Evolutionary conservation across 2,113 vertebrate species (phyloP).

Genomic region (Rana temporaria): DNA sequence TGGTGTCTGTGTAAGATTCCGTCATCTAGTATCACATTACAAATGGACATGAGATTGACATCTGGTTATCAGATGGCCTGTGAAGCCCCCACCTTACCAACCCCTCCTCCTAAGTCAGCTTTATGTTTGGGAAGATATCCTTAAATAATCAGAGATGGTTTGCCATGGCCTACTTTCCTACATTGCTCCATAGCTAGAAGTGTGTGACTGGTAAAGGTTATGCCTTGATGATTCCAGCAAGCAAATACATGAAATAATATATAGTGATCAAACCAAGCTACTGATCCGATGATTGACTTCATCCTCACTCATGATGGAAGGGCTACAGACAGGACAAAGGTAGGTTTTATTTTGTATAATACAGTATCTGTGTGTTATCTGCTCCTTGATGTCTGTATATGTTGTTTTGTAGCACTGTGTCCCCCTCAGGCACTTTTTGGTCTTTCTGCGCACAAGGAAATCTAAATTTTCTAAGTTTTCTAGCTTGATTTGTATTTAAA

Average conservation of each 20-base stretch:
- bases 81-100: background rate
- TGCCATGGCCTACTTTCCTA: conserved; percentile 8
- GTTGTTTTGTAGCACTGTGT: background rate
- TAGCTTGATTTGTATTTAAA: background rate
- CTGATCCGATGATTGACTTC: conserved; percentile 16
- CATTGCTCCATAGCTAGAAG: background rate
- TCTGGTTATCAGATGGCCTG: conserved; percentile 7
- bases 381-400: background rate
- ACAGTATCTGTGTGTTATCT: background rate
- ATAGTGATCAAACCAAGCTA: background rate
- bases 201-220: background rate
- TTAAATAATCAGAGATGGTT: background rate
- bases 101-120: conserved; percentile 1
- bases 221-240: background rate
- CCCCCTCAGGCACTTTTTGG: conserved; percentile 6
- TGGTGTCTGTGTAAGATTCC: background rate
- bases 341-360: background rate
- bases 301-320: background rate
- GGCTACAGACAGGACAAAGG: background rate
- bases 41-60: conserved; percentile 4
- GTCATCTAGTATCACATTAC: background rate
- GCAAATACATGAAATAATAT: background rate
- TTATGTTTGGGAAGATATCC: background rate
- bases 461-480: background rate
- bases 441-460: background rate